Percentiles rank a stretch among this genome's conserved stretches.
Conservation (phyloP, 2,888 invertebrate species). For the Eustalomyia histrio region DNA sequence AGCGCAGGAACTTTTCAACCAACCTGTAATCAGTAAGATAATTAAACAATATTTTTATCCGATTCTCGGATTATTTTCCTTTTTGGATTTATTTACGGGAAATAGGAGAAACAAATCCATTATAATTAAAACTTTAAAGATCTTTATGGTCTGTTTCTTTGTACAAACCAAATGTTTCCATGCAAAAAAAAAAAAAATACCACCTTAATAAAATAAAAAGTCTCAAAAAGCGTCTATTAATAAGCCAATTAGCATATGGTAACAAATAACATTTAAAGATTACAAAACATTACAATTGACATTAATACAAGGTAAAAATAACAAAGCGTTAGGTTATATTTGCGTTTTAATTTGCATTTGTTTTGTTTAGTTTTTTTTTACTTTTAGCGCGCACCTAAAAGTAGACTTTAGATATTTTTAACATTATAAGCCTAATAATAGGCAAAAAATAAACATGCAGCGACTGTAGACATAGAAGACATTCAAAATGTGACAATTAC, state of each 20-base stretch:
- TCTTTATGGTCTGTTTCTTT: not conserved
- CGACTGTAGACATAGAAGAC: not conserved
- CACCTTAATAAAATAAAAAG: not conserved
- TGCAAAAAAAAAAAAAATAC: not conserved
- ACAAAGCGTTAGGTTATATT: slow-evolving; percentile 27
- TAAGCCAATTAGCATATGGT: slow-evolving; percentile 53
- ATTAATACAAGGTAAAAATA: slow-evolving; percentile 55
- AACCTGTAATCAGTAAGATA: no score
- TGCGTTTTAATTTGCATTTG: not conserved
- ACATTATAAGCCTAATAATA: slow-evolving; percentile 60
- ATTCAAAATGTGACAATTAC: slow-evolving; percentile 15
- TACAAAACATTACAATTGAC: slow-evolving; percentile 49
- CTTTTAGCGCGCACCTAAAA: slow-evolving; percentile 42
- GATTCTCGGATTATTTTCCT: no score
- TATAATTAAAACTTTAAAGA: no score
- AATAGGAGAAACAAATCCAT: no score
- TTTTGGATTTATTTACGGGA: no score
- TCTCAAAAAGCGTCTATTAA: slow-evolving; percentile 3
- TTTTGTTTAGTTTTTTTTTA: not conserved
- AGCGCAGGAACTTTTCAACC: no score
- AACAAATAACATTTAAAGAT: slow-evolving; percentile 11
- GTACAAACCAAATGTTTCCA: not conserved
- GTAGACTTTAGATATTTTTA: slow-evolving; percentile 51
- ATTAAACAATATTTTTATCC: no score
- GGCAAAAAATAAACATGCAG: slow-evolving; percentile 18